A percentile compares a stretch with the other conserved stretches of the same genome.
phyloP scores from a whole-genome alignment of 2,797 vertebrate genomes.

The Somateria mollissima region DNA sequence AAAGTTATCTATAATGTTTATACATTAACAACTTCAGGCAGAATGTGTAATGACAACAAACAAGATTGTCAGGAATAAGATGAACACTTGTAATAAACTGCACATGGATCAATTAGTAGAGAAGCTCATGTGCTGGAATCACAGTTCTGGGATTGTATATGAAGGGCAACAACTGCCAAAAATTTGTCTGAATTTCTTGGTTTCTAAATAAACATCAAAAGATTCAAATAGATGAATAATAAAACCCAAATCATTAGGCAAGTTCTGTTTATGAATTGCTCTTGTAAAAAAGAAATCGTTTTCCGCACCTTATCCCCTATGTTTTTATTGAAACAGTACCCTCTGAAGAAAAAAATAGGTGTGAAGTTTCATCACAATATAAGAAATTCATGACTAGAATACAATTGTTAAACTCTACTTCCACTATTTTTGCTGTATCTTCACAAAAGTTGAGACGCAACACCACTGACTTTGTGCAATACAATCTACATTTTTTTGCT shows the following conservation, averaged over 20 bases:
- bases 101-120: not conserved
- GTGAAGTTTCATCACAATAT: too few species aligned
- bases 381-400: fast-evolving
- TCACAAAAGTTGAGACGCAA: constrained; percentile 80
- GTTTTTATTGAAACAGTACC: not conserved
- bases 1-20: not conserved
- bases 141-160: not conserved
- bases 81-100: not conserved
- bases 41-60: not conserved
- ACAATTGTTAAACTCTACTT: constrained; percentile 55
- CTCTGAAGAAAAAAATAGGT: not conserved
- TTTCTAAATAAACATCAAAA: not conserved
- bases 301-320: not conserved
- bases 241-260: not conserved
- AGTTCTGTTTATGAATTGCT: not conserved
- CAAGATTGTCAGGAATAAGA: not conserved
- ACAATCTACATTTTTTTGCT: constrained; percentile 85
- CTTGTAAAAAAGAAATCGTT: not conserved
- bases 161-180: not conserved
- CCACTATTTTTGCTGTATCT: constrained; percentile 83
- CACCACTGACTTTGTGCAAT: constrained; percentile 83
- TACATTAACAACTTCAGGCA: not conserved
- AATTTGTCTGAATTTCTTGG: not conserved
- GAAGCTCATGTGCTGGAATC: not conserved
- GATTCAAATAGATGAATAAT: not conserved